These are phyloP conservation scores for Elymnias hypermnestra DNA, from an alignment of 1,140 invertebrate genomes.

Conservation along the genomic window DNA sequence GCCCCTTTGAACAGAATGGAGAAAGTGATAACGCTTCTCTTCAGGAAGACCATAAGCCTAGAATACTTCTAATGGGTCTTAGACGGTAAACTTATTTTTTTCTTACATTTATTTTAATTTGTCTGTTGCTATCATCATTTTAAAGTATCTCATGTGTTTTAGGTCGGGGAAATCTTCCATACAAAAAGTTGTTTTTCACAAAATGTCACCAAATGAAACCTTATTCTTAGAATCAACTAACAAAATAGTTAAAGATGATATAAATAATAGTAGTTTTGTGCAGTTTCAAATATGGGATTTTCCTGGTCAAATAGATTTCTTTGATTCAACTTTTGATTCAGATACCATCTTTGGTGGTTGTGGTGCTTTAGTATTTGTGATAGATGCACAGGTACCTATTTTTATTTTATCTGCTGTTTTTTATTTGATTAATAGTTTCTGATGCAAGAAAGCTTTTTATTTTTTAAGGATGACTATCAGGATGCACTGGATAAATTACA, in stretches of 20 bases:
- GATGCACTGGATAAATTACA: conserved; percentile 96
- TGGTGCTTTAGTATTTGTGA: conserved; percentile 98
- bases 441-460: too few species aligned
- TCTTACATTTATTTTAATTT: neutral
- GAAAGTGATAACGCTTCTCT: conserved; percentile 78
- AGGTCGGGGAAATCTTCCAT: conserved; percentile 99
- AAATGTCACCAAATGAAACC: conserved; percentile 99
- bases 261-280: conserved; percentile 97
- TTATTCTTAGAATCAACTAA: conserved; percentile 99
- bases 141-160: conserved; percentile 12
- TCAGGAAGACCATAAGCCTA: conserved; percentile 87
- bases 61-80: conserved; percentile 96
- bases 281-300: conserved; percentile 99
- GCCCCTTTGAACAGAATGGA: conserved; percentile 82
- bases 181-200: conserved; percentile 99
- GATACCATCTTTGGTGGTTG: conserved; percentile 96
- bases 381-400: conserved; percentile 93
- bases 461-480: conserved; percentile 95
- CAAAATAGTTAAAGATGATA: conserved; percentile 98
- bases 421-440: too few species aligned
- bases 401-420: too few species aligned
- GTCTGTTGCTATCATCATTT: too few species aligned
- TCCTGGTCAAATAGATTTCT: conserved; percentile 98
- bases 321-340: conserved; percentile 96
- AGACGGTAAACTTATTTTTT: conserved; percentile 80